Evolutionary conservation across 1,140 invertebrate species (phyloP), one percentile per base, ranked within the genome.

Genomic region (Sycobia sp.): DNA sequence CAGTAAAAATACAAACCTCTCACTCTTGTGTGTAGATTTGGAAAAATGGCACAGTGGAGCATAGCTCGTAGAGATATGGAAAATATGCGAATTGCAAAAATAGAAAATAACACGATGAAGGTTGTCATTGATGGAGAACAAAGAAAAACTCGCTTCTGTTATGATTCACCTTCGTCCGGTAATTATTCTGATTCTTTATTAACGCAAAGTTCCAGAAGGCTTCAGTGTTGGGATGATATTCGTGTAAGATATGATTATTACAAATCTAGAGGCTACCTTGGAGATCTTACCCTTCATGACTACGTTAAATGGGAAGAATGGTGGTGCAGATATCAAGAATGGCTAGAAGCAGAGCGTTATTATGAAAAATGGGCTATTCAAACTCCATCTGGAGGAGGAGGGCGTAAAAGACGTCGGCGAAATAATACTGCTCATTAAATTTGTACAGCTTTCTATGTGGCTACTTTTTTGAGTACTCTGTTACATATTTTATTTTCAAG

Each of bases 251-350:
- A 92, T 74, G 90, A 92, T 69, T 91, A 92, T 76, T 94, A 93
- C 74, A 92, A 94, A 80, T 91, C 91, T 74, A 84, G 91, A 46
- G 92, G 92, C 0, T 94, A 93, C 72, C 80, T 94, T 29, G 80
- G 91, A 23, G 89, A 91, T 68, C 83, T 92, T 7, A 86, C 88
- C 0, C 82, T 92, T 32, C 87, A 91, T 61, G 93, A 95, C 76
- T 95, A 94, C 75, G 86, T 93, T 27, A 94, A 94, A 76, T 95
- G 92, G 92, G 93, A 95, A 79, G 91, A 94, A 78, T 95, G 93
- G 93, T 95, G 92, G 91, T 94, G 93, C 78, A 91, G 92, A 71
- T 94, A 95, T 79, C 90, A 93, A 77, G 91, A 94, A 77, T 95
- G 92, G 93, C 78, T 94, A 62, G 91, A 93, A 72, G 88, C 90